Evolutionary conservation across 2,888 invertebrate species (phyloP).

Genomic region (Andrena camellia): DNA sequence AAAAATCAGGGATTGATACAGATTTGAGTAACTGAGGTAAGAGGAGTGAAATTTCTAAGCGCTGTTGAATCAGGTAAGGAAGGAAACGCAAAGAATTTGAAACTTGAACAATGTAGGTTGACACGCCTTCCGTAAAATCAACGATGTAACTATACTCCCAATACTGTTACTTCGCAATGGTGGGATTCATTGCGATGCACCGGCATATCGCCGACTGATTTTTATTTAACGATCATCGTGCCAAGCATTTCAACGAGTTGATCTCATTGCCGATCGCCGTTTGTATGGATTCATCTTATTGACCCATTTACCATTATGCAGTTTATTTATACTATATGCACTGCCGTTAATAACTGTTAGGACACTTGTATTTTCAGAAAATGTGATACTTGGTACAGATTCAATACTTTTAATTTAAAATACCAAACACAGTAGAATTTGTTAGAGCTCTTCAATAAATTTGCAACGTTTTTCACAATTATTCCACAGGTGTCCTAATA

Average conservation of each 20-base stretch:
- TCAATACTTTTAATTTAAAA: too few relatives aligned
- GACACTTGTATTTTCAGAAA: too few relatives aligned
- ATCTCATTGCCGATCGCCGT: slow-evolving; percentile 43
- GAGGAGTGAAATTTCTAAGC: too few relatives aligned
- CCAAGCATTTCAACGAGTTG: slow-evolving; percentile 41
- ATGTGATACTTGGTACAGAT: too few relatives aligned
- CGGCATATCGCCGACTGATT: slow-evolving; percentile 49
- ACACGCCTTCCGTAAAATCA: slow-evolving; percentile 56
- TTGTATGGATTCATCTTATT: slow-evolving; percentile 33
- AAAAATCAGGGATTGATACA: too few relatives aligned
- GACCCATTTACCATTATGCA: slow-evolving; percentile 14
- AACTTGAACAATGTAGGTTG: slow-evolving; percentile 62
- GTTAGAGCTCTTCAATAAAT: too few relatives aligned
- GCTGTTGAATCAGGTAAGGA: slow-evolving; percentile 17
- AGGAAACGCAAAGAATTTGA: slow-evolving; percentile 33
- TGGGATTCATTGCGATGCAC: slow-evolving; percentile 59
- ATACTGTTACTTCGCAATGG: slow-evolving; percentile 62
- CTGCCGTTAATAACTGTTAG: too few relatives aligned
- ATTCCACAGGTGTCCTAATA: too few relatives aligned
- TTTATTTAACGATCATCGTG: slow-evolving; percentile 52
- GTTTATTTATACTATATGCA: not conserved
- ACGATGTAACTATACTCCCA: slow-evolving; percentile 46
- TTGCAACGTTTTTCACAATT: too few relatives aligned
- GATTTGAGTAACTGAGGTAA: too few relatives aligned
- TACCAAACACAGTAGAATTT: too few relatives aligned